Base-by-base conservation (phyloP, 1,140 invertebrate genomes). In the Neodiprion virginianus region DNA sequence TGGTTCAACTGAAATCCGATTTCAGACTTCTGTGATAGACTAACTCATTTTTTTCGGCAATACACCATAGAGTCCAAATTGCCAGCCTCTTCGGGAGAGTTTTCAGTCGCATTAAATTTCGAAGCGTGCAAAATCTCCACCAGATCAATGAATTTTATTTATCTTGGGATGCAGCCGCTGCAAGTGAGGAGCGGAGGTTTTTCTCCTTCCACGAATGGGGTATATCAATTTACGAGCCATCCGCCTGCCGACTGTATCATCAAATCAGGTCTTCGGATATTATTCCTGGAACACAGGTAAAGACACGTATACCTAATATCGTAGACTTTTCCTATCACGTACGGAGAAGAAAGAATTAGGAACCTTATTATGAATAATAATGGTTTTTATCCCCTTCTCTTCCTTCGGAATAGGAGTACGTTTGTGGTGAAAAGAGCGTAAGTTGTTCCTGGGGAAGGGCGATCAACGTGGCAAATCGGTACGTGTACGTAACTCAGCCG, bases 121-220 rank as follows among this genome's bases (percentile, higher is more conserved):
- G 28, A 40, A 5, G 5, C 28, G 5, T 40, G 5, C 28, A 40
- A 40, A 40, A 40, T 40, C 28, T 40, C 17, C 48, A 67, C 49
- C 23, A 73, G 12, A 77, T 69, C 74, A 76, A 65, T 74, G 47
- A 67, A 65, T 74, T 53, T 78, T 77, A 73, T 75, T 79, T 78
- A 73, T 83, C 86, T 73, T 40, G 28, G 28, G 28, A 40, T 40
- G 28, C 82, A 93, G 91, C 90, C 69, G 86, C 91, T 12, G 89
- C 90, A 40, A 91, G 89, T 75, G 92, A 93, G 78, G 93, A 93
- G 78, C 85, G 91, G 28, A 89, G 92, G 75, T 95, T 95, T 82
- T 93, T 95, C 77, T 92, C 94, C 5, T 95, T 95, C 83, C 94
- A 95, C 85, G 92, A 94, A 78, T 92, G 92, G 89, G 94, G 94